Base-by-base conservation (phyloP, 2,888 invertebrate genomes). In the Morpho deidamia region DNA sequence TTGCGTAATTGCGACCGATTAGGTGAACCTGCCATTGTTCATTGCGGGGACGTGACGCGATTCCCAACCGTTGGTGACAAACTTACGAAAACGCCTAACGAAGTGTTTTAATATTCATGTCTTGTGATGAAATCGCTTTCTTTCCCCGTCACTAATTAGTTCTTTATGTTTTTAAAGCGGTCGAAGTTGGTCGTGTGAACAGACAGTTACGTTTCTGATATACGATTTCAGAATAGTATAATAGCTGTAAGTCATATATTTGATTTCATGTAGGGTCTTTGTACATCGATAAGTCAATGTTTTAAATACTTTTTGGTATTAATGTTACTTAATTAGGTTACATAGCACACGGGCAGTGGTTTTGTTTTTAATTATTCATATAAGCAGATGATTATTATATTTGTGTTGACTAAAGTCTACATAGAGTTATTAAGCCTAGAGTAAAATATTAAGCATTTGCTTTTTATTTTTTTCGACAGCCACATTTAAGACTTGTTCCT, bases 1-100 rank as follows among this genome's bases (percentile, higher is more conserved):
- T 89, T 83, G 83, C 71, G 81, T 82, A 84, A 88, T 67, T 65
- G 67, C 65, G 67, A 69, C 75, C 83, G 84, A 83, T 86, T 87
- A 86, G 83, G 77, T 60, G 60, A 58, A 76, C 71, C 70, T 76
- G 81, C 76, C 85, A 85, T 86, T 87, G 88, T 83, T 70, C 69
- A 70, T 62, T 51, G 66, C 63, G 65, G 60, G 72, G 51, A 82
- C 86, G 85, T 85, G 87, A 74, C 72, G 54, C 51, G 80, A 67
- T 61, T 82, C 61, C 65, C 51, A 62, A 67, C 46, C 45, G 55
- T 40, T 65, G 68, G 70, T 74, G 73, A 65, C 73, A 63, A 71
- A 70, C 73, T 74, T 72, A 72, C 74, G 72, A 78, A 78, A 80
- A 81, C 71, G 64, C 70, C 70, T 71, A 73, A 76, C 70, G 70